These are phyloP conservation scores for Saimiri boliviensis DNA, from an alignment of 2,113 vertebrate species.

Conservation along the genomic window DNA sequence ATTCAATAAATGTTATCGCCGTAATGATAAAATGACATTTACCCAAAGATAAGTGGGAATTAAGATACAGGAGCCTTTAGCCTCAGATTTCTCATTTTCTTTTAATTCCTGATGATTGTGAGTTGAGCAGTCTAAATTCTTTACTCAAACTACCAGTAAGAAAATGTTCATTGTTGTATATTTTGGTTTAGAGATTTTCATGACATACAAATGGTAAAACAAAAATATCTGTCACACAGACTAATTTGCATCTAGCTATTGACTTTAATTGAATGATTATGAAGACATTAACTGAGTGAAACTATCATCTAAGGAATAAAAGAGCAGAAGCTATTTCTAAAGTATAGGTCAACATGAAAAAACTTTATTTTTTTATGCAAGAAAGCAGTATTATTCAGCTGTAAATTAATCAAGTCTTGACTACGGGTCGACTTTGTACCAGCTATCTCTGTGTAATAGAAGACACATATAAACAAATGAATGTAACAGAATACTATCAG, in stretches of 20 bases:
- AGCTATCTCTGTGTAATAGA: neutral
- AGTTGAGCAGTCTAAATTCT: neutral
- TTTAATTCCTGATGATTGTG: neutral
- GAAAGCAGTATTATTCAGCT: neutral
- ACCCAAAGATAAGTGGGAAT: constrained; percentile 35
- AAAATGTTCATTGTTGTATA: neutral
- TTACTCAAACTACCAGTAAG: neutral
- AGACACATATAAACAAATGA: neutral
- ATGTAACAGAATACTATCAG: neutral
- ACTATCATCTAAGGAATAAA: neutral
- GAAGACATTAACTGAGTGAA: constrained; percentile 1
- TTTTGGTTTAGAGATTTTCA: constrained; percentile 32
- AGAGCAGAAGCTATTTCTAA: neutral
- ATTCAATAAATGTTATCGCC: constrained; percentile 25
- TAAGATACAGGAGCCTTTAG: constrained; percentile 4
- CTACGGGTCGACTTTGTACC: neutral
- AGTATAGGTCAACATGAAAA: neutral
- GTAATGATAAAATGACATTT: constrained; percentile 44
- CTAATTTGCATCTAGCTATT: neutral
- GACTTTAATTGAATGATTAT: neutral
- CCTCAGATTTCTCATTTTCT: constrained; percentile 8
- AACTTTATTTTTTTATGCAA: neutral
- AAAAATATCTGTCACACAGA: constrained; percentile 28
- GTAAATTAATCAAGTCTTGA: neutral
- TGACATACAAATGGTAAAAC: neutral